A percentile compares a stretch with the other conserved stretches of the same genome.
Evolutionary conservation across 1,140 invertebrate genomes (phyloP).

Genomic region (Panonychus citri): DNA sequence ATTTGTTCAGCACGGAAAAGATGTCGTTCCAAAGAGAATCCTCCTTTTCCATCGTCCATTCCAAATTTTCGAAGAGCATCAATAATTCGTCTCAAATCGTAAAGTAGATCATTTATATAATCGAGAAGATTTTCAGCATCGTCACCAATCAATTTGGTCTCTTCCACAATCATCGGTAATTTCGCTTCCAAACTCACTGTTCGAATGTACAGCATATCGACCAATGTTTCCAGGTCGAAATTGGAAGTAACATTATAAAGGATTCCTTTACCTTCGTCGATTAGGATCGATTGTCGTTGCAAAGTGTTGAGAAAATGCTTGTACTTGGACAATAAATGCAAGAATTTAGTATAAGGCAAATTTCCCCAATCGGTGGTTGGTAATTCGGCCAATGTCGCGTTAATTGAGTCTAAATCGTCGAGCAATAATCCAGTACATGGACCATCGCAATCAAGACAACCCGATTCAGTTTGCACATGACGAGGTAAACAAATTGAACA

Average conservation of each 20-base stretch:
- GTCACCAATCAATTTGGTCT: constrained; percentile 28
- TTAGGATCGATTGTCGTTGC: constrained; percentile 3
- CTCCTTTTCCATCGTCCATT: constrained; percentile 8
- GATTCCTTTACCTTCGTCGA: constrained; percentile 9
- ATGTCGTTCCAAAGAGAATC: constrained; percentile 4
- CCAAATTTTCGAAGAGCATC: constrained; percentile 10
- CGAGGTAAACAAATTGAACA: constrained; percentile 53
- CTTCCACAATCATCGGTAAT: constrained; percentile 5
- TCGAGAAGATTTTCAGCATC: constrained; percentile 32
- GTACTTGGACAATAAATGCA: constrained; percentile 9
- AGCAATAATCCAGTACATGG: constrained; percentile 67
- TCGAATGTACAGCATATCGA: constrained; percentile 13
- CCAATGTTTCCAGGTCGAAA: constrained; percentile 16
- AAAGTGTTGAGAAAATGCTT: constrained; percentile 7
- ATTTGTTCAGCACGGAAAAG: constrained; percentile 13
- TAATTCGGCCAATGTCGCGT: constrained; percentile 9
- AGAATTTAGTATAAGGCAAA: constrained; percentile 36
- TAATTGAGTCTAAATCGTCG: constrained; percentile 33
- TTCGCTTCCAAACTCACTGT: constrained; percentile 9
- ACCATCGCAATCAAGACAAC: constrained; percentile 63
- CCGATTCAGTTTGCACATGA: constrained; percentile 44
- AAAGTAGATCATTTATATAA: constrained; percentile 25
- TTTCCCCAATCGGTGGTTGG: constrained; percentile 38
- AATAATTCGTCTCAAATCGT: constrained; percentile 10
- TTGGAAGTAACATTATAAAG: constrained; percentile 9